phyloP scores from a whole-genome alignment of 2,113 vertebrate genomes.

The Crotalus tigris region DNA sequence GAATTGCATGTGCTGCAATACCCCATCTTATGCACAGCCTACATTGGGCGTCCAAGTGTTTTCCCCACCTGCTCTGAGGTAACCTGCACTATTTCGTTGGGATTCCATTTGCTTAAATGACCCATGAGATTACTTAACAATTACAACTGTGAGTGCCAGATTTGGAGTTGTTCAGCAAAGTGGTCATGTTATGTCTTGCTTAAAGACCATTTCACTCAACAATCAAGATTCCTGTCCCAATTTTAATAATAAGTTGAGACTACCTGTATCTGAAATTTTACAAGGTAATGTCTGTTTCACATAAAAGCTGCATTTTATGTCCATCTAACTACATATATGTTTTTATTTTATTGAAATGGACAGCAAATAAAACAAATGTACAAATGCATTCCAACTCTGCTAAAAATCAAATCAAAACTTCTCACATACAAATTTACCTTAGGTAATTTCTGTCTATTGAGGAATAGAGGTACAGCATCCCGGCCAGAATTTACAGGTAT shows the following conservation, averaged over 20 bases:
- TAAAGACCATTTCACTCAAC: background rate
- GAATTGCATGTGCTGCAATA: background rate
- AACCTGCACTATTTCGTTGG: background rate
- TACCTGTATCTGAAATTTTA: background rate
- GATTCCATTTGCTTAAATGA: background rate
- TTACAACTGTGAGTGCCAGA: background rate
- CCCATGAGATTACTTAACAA: background rate
- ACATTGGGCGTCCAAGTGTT: background rate
- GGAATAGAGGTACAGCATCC: slow-evolving; percentile 72
- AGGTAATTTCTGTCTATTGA: slow-evolving; percentile 82
- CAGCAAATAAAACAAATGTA: background rate
- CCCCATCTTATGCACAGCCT: background rate
- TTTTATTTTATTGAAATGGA: background rate
- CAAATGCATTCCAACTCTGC: slow-evolving; percentile 22
- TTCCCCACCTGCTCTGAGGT: background rate
- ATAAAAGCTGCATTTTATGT: background rate
- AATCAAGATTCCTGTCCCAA: background rate
- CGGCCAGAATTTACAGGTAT: slow-evolving; percentile 75
- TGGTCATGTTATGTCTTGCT: background rate
- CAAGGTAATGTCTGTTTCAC: background rate
- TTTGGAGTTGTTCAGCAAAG: background rate
- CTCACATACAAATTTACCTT: slow-evolving; percentile 74
- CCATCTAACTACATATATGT: background rate
- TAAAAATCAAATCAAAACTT: background rate
- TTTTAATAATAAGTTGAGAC: background rate